Evolutionary conservation across 2,888 invertebrate genomes (phyloP).

Genomic region (Ichneumoninae sp.): DNA sequence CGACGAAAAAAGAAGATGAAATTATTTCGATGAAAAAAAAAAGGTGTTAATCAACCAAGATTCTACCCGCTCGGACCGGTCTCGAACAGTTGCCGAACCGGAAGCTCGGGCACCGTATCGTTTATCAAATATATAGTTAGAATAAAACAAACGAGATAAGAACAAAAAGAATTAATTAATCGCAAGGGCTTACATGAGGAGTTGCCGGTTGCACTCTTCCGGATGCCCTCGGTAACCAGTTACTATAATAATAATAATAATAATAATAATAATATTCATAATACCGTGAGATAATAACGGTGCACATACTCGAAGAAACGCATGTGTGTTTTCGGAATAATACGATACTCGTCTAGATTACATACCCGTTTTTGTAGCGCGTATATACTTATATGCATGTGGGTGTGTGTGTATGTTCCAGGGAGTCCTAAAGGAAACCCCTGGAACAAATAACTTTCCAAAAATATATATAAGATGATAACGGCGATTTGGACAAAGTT

Average conservation of each 20-base stretch:
- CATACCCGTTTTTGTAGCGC: background rate
- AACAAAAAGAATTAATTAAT: constrained; percentile 23
- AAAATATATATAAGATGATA: too few species aligned
- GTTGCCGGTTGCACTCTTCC: background rate
- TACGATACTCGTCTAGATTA: background rate
- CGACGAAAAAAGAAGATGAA: background rate
- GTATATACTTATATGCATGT: too few species aligned
- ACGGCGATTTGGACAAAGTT: background rate
- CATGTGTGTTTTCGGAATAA: constrained; percentile 1
- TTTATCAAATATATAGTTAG: constrained; percentile 57
- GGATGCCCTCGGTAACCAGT: constrained; percentile 10
- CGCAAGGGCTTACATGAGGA: background rate
- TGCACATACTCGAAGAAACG: background rate
- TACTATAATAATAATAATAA: constrained; percentile 1
- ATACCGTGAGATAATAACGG: background rate
- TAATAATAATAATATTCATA: background rate
- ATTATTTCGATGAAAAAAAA: constrained; percentile 14
- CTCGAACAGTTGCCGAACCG: constrained; percentile 58
- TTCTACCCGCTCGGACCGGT: constrained; percentile 59
- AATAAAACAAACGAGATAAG: constrained; percentile 27
- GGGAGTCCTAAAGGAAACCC: too few species aligned
- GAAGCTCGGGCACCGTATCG: constrained; percentile 45
- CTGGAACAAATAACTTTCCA: background rate
- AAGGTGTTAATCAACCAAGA: constrained; percentile 47
- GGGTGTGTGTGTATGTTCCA: too few species aligned